Percentiles rank a stretch among this genome's conserved stretches.
Evolutionary conservation across 1,140 invertebrate species (phyloP).

Genomic region (Zaprionus taronus): DNA sequence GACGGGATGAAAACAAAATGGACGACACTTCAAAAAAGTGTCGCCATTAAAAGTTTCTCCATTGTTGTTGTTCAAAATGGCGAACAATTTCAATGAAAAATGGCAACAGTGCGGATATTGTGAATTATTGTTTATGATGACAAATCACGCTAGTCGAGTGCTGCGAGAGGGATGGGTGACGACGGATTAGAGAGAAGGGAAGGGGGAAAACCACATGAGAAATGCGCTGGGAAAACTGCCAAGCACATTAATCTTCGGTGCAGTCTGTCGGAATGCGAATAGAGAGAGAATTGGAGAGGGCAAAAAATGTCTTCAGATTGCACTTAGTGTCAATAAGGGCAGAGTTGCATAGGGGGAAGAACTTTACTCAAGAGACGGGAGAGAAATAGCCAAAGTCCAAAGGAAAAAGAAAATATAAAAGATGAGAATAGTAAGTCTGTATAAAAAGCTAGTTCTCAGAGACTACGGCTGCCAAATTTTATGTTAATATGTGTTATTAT

Average conservation of each 20-base stretch:
- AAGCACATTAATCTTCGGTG: constrained; percentile 53
- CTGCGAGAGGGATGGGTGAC: background rate
- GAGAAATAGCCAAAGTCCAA: too few species aligned
- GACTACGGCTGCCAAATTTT: too few species aligned
- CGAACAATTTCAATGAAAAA: constrained; percentile 9
- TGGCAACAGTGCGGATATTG: constrained; percentile 41
- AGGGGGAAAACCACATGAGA: background rate
- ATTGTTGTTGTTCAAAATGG: constrained; percentile 25
- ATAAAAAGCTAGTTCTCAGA: too few species aligned
- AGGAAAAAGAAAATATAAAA: too few species aligned
- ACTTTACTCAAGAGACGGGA: too few species aligned
- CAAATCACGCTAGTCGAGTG: constrained; percentile 37
- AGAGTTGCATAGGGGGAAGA: background rate
- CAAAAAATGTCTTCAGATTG: background rate
- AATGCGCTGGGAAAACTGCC: background rate
- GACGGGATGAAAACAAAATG: constrained; percentile 31
- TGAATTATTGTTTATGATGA: constrained; percentile 66
- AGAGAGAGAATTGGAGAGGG: background rate
- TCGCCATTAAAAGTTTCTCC: constrained; percentile 17
- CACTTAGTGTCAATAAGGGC: background rate
- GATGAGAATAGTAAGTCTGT: too few species aligned
- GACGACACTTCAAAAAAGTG: constrained; percentile 33
- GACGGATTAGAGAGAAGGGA: background rate
- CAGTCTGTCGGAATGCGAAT: constrained; percentile 28
- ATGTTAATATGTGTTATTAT: too few species aligned